These are phyloP conservation scores for Drosophila bifasciata DNA, from an alignment of 1,140 invertebrate genomes.

Conservation along the genomic window DNA sequence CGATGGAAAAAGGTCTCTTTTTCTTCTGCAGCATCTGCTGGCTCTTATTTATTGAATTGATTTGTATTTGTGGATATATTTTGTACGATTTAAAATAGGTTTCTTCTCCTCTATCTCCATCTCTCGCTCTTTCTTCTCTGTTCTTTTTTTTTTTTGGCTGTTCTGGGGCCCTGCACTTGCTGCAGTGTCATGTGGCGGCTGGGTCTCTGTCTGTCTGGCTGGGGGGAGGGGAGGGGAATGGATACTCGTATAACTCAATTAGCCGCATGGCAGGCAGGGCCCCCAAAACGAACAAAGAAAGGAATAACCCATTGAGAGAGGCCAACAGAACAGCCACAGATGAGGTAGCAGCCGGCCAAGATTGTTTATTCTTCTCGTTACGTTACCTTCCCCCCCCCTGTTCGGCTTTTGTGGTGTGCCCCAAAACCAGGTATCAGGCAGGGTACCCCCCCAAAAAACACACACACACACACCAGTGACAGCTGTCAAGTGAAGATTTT, in stretches of 20 bases:
- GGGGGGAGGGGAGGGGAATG: no score
- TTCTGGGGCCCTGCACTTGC: conserved; percentile 43
- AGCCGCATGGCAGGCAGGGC: conserved; percentile 51
- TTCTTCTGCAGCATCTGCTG: no score
- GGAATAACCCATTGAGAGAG: conserved; percentile 27
- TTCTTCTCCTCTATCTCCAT: conserved; percentile 10
- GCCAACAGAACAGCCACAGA: conserved; percentile 5
- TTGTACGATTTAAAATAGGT: conserved; percentile 56
- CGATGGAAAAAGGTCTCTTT: conserved; percentile 46
- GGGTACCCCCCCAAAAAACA: conserved; percentile 16
- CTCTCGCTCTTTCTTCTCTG: background rate
- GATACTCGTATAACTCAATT: conserved; percentile 65
- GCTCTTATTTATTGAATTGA: conserved; percentile 66
- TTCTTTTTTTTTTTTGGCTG: background rate
- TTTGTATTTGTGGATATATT: conserved; percentile 44
- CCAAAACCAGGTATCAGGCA: conserved; percentile 2
- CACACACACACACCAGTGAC: conserved; percentile 9
- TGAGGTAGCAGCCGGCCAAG: conserved; percentile 44
- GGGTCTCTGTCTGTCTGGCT: no score
- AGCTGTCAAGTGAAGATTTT: conserved; percentile 42
- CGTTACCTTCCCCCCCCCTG: background rate
- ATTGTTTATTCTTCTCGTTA: conserved; percentile 45
- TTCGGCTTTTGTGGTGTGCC: conserved; percentile 6
- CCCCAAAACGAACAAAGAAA: conserved; percentile 44
- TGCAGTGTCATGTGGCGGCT: conserved; percentile 63